Base-by-base conservation (phyloP, 2,113 vertebrate species). In the Onychostruthus taczanowskii region DNA sequence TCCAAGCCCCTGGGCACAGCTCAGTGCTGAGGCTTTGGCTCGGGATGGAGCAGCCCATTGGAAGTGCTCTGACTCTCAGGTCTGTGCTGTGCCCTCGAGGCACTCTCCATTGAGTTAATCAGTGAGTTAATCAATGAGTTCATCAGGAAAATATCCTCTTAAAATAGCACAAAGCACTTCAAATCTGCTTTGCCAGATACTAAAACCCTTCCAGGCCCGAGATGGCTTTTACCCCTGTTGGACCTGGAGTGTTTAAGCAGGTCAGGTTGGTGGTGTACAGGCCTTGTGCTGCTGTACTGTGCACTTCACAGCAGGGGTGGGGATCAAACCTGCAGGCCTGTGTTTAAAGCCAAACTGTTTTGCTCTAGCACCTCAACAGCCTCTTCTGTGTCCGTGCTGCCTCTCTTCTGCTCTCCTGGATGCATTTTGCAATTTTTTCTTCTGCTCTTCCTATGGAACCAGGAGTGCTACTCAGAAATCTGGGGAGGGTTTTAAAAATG, bases 21-120 rank as follows among this genome's bases (percentile, higher is more conserved):
- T 70, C 59, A 27, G 39, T 43, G 27, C 17, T 2, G 46, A 84
- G 73, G 59, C 18, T 35, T 24, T 46, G 16, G 69, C 39, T 84
- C 0, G 0, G 16, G 55, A 6, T 31, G 26, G 63, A 37, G 12
- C 26, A 24, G 89, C 53, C 31, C 7, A 0, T 13, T 27, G 31
- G 33, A 66, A 30, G 24, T 61, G 10, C 41, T 46, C 33, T 16
- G n/a, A 10, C 6, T 2, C 14, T 21, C 62, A 27, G n/a, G 3
- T 35, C 61, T 84, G 21, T 58, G 69, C 23, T 69, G 23, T 35
- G 22, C 56, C 56, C n/a, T 59, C 3, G 14, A 63, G 68, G 23
- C n/a, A 23, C 12, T 74, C n/a, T 24, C 30, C 28, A 16, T 8
- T 28, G 23, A 74, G 49, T 55, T 73, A 10, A 68, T 50, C 39